phyloP scores from a whole-genome alignment of 2,888 invertebrate genomes.

The Carpatolechia fugitivella region DNA sequence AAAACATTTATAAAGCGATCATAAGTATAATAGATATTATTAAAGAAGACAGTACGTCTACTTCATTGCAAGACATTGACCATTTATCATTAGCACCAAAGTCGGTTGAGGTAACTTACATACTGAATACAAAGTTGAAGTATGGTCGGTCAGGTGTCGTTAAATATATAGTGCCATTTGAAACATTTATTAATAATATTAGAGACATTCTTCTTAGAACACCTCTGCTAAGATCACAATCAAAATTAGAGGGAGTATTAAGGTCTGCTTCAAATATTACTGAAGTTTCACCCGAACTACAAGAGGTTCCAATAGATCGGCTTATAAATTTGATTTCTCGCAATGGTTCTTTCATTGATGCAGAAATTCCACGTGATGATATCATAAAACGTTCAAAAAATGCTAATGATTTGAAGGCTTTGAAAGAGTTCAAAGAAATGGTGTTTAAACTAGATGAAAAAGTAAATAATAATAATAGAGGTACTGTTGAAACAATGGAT shows the following conservation, averaged over 20 bases:
- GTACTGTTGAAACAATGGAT: too few relatives aligned
- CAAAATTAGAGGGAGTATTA: neutral
- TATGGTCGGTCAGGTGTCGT: neutral
- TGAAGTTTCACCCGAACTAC: neutral
- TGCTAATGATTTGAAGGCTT: neutral
- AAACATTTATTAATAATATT: neutral
- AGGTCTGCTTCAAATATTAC: neutral
- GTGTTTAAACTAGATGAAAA: neutral
- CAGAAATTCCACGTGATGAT: neutral
- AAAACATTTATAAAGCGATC: neutral
- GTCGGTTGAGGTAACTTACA: neutral
- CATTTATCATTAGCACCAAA: neutral
- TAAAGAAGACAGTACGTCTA: neutral
- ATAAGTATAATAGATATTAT: neutral
- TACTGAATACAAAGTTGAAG: neutral
- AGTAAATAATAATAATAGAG: neutral
- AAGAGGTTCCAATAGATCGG: neutral
- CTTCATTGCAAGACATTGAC: too few relatives aligned
- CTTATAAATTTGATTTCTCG: neutral
- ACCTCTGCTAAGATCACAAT: neutral
- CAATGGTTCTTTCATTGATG: neutral
- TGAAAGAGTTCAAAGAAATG: neutral
- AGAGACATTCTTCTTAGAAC: neutral
- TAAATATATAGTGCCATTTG: neutral
- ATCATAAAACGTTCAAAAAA: neutral